Evolutionary conservation across 2,888 invertebrate species (phyloP).

Genomic region (Synergus umbraculus): DNA sequence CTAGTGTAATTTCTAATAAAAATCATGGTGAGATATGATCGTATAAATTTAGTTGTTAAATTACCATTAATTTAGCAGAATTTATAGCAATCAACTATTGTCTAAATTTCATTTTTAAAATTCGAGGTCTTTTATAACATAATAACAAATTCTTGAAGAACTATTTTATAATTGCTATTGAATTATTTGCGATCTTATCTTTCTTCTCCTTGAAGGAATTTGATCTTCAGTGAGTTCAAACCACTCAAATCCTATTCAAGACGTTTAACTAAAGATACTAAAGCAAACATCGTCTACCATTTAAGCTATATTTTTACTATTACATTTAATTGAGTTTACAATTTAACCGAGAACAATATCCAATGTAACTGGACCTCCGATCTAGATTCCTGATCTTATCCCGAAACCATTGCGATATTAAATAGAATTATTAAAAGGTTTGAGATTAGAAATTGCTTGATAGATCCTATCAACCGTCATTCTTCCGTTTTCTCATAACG

Average conservation of each 20-base stretch:
- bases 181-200: background rate
- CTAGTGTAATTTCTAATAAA: too few relatives aligned
- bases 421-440: background rate
- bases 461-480: background rate
- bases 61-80: background rate
- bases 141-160: too few relatives aligned
- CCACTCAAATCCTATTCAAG: background rate
- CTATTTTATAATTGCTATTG: background rate
- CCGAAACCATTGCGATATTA: background rate
- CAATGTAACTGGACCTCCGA: conserved; percentile 6
- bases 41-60: background rate
- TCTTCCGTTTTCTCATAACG: background rate
- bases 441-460: conserved; percentile 1
- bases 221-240: background rate
- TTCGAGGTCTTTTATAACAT: background rate
- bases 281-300: background rate
- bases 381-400: background rate
- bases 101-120: background rate
- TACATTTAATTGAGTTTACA: background rate
- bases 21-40: too few relatives aligned
- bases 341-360: background rate
- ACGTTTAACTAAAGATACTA: background rate
- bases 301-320: background rate
- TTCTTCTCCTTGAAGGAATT: background rate
- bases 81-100: background rate